Percentiles rank a stretch among this genome's conserved stretches.
Evolutionary conservation across 2,797 vertebrate genomes (phyloP).

Genomic region (Mormyrus proboscirostris): DNA sequence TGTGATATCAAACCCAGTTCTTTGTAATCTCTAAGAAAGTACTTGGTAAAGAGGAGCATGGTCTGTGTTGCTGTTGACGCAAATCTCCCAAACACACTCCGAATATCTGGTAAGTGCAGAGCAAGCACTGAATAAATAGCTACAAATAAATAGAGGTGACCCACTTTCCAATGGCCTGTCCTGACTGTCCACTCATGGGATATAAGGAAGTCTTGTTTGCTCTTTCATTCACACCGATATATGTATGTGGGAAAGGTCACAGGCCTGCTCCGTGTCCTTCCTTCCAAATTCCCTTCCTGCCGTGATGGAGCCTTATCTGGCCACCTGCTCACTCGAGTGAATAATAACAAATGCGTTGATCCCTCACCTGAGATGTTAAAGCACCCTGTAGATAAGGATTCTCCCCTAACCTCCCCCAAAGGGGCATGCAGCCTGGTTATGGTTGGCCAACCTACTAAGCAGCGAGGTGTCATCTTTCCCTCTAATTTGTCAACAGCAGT

Average conservation of each 20-base stretch:
- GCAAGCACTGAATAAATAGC: slow-evolving; percentile 8
- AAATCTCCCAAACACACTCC: neutral
- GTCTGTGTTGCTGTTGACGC: neutral
- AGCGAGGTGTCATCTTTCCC: neutral
- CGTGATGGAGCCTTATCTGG: neutral
- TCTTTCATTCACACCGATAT: neutral
- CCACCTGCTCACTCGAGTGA: neutral
- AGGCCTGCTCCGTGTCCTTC: neutral
- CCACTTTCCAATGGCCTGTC: slow-evolving; percentile 2
- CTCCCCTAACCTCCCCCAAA: neutral
- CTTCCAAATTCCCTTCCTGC: neutral
- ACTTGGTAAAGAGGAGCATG: neutral
- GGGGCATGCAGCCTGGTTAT: neutral
- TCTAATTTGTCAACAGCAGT: neutral
- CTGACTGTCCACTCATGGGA: neutral
- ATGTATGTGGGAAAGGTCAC: neutral
- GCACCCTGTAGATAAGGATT: neutral
- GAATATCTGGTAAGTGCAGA: neutral
- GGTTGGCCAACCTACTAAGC: neutral
- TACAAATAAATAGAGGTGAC: slow-evolving; percentile 9
- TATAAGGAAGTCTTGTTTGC: neutral
- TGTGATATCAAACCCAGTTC: neutral
- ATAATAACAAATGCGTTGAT: neutral
- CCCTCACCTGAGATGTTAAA: neutral
- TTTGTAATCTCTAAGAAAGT: neutral